phyloP scores from a whole-genome alignment of 2,113 vertebrate genomes.

The Montifringilla adamsi region DNA sequence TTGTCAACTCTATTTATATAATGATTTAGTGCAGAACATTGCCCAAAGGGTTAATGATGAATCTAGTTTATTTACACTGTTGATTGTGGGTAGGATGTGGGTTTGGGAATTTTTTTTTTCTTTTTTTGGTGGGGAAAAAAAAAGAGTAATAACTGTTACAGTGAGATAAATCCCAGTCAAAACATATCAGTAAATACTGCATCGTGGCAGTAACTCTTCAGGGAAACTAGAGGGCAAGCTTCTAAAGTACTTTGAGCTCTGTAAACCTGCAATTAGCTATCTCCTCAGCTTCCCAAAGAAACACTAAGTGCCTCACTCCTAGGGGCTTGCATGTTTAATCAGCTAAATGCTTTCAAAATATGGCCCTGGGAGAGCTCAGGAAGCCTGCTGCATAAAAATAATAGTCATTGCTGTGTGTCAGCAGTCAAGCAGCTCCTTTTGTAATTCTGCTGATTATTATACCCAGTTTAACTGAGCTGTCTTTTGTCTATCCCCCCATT shows the following conservation, averaged over 20 bases:
- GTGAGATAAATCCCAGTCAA: background rate
- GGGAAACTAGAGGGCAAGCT: conserved; percentile 51
- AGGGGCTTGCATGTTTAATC: background rate
- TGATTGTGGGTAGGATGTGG: background rate
- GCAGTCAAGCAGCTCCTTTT: background rate
- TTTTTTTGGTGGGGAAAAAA: background rate
- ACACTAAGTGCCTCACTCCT: background rate
- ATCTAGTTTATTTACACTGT: background rate
- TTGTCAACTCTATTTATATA: background rate
- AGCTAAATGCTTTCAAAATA: conserved; percentile 12
- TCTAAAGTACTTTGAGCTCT: conserved; percentile 22
- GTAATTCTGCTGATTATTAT: background rate
- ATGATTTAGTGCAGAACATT: background rate
- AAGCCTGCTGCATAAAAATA: background rate
- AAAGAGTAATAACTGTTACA: background rate
- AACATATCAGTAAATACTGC: fast-evolving
- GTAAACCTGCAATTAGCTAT: background rate
- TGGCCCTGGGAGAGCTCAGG: background rate
- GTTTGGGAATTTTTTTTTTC: background rate
- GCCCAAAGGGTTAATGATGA: background rate
- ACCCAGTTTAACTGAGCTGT: background rate
- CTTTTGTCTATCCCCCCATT: background rate
- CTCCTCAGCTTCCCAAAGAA: background rate
- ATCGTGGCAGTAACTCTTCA: background rate
- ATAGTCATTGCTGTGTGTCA: background rate